A percentile compares a stretch with the other conserved stretches of the same genome.
Conservation (phyloP, 2,113 vertebrate genomes). For the Muscicapa adusta region DNA sequence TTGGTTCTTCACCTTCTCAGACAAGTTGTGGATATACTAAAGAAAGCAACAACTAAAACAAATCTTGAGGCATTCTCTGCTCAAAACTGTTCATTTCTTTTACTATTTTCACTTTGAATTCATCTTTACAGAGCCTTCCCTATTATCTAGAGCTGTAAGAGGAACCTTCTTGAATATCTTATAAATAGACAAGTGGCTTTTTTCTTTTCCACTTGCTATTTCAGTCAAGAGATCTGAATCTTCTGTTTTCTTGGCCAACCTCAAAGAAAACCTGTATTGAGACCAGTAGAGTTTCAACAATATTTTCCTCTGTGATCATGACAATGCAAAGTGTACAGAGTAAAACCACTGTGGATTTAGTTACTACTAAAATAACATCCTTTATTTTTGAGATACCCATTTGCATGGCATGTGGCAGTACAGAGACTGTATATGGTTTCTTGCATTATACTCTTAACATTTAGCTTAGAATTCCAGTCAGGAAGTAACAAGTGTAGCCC, state of each 20-base stretch:
- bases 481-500: not conserved
- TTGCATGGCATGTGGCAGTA: not conserved
- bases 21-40: not conserved
- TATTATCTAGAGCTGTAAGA: not conserved
- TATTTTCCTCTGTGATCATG: not conserved
- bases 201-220: not conserved
- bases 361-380: not conserved
- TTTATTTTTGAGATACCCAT: not conserved
- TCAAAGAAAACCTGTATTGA: not conserved
- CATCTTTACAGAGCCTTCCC: not conserved
- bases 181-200: not conserved
- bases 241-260: not conserved
- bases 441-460: not conserved
- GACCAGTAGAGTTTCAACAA: not conserved
- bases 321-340: not conserved
- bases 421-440: not conserved
- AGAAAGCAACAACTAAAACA: not conserved
- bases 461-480: constrained; percentile 11
- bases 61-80: not conserved
- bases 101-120: not conserved
- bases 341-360: not conserved
- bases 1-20: not conserved
- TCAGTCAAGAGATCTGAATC: not conserved
- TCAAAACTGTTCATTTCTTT: not conserved
- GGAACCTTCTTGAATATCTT: not conserved